Evolutionary conservation across 1,140 invertebrate genomes (phyloP).

Genomic region (Triops cancriformis): DNA sequence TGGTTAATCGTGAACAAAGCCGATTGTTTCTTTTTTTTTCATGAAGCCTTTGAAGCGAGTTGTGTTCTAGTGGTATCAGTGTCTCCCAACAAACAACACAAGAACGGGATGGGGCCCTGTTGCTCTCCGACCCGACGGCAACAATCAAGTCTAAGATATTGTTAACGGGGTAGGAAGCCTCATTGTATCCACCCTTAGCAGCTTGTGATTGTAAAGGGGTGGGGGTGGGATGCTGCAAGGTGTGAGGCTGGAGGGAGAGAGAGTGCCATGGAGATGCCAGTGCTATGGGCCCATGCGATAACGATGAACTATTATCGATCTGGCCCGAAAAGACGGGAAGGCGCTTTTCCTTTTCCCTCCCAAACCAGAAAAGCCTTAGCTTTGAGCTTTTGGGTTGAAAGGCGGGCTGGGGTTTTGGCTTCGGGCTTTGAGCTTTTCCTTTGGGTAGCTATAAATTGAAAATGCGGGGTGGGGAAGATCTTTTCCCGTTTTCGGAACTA

Average conservation of each 20-base stretch:
- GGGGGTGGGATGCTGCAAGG: too few relatives aligned
- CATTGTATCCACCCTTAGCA: background rate
- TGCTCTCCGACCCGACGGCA: background rate
- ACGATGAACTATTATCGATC: constrained; percentile 10
- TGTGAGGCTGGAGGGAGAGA: background rate
- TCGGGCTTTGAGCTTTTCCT: background rate
- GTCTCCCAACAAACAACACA: background rate
- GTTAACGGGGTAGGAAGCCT: background rate
- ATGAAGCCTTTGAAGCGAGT: background rate
- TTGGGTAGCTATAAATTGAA: background rate
- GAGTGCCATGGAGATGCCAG: background rate
- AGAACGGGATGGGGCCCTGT: background rate
- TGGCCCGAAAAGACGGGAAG: background rate
- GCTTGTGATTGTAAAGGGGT: background rate
- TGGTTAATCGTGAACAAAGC: too few relatives aligned
- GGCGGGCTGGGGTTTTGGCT: background rate
- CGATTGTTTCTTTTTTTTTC: background rate
- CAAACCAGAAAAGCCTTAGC: background rate
- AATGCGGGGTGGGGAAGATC: background rate
- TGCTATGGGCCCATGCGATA: constrained; percentile 8
- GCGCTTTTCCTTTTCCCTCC: background rate
- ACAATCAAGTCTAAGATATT: background rate
- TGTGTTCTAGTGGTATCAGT: background rate
- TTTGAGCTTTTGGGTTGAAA: background rate
- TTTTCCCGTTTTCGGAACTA: background rate